Evolutionary conservation across 53 echinoderm and acorn worm species (phyloP).

Genomic region (Hippasteria phrygiana): DNA sequence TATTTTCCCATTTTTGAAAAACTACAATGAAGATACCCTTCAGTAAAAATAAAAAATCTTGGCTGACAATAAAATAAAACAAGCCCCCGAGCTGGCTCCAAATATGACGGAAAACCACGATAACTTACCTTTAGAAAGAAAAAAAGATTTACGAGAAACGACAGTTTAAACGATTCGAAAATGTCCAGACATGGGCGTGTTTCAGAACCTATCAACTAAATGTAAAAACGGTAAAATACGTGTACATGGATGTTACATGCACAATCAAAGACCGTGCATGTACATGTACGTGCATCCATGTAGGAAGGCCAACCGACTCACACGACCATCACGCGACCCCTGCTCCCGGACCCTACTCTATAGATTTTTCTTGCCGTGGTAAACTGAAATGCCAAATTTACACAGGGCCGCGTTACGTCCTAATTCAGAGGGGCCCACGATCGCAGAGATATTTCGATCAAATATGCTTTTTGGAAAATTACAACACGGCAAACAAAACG

Average conservation of each 20-base stretch:
- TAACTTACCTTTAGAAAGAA: too few species aligned
- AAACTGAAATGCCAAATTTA: conserved; percentile 60
- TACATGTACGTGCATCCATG: not conserved
- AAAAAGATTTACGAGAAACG: too few species aligned
- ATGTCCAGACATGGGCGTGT: too few species aligned
- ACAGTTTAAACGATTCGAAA: too few species aligned
- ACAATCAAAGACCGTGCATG: not conserved
- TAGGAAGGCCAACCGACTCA: not conserved
- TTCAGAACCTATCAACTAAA: too few species aligned
- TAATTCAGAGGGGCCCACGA: conserved; percentile 53
- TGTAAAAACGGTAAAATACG: too few species aligned
- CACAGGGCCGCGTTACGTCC: conserved; percentile 62
- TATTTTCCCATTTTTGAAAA: too few species aligned
- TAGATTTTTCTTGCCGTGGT: conserved; percentile 51
- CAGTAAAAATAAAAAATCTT: too few species aligned
- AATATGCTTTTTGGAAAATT: conserved; percentile 66
- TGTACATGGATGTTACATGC: not conserved
- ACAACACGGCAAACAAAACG: conserved; percentile 60
- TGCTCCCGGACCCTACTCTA: not conserved
- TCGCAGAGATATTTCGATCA: conserved; percentile 62
- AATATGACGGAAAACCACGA: too few species aligned
- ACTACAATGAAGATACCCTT: too few species aligned
- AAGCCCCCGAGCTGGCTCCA: too few species aligned
- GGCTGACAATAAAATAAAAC: too few species aligned
- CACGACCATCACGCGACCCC: not conserved